These are phyloP conservation scores for Chionoecetes opilio DNA, from an alignment of 1,140 invertebrate species.

Conservation along the genomic window DNA sequence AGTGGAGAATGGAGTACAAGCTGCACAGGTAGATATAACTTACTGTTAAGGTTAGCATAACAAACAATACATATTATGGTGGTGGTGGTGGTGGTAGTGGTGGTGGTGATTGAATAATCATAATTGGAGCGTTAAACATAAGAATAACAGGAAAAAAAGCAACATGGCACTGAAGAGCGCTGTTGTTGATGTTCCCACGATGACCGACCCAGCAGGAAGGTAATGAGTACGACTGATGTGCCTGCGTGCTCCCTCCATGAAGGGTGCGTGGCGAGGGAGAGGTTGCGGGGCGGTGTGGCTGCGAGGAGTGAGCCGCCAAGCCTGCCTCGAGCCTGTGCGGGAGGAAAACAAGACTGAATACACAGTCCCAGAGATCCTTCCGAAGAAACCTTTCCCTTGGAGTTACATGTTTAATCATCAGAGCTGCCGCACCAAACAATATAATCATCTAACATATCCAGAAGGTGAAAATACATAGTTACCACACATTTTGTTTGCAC, in stretches of 20 bases:
- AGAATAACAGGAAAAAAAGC: not conserved
- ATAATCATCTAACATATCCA: no score
- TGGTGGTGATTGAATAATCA: not conserved
- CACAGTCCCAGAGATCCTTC: no score
- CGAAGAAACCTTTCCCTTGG: no score
- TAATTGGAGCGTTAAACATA: not conserved
- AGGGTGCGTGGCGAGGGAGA: not conserved
- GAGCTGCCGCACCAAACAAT: no score
- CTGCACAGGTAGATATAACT: not conserved
- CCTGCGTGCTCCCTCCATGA: not conserved
- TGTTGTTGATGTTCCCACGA: not conserved
- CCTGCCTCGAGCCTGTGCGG: not conserved
- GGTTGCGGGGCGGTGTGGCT: not conserved
- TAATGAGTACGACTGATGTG: not conserved
- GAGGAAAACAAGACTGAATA: no score
- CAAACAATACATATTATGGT: not conserved
- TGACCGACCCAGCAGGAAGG: no score
- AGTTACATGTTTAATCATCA: no score
- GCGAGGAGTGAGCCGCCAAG: slow-evolving; percentile 45
- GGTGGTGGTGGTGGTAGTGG: not conserved
- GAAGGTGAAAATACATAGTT: no score
- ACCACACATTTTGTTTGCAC: no score
- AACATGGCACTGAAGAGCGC: no score
- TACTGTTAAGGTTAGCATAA: not conserved
- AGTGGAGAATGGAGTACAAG: not conserved